Evolutionary conservation across 2,797 vertebrate species (phyloP).

Genomic region (Delichon dasypus): DNA sequence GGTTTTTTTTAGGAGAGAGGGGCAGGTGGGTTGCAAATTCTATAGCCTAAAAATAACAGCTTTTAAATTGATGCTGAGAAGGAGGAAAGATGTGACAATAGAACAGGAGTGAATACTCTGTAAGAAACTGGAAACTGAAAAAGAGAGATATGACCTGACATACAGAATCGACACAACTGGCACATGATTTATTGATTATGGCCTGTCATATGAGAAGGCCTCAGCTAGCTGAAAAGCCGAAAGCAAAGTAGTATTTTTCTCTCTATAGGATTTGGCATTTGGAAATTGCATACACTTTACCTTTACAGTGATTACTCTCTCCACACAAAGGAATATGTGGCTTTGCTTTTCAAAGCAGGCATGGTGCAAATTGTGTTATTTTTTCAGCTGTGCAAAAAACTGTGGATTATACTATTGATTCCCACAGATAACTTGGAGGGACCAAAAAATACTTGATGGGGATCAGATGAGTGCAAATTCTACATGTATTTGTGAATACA

Average conservation of each 20-base stretch:
- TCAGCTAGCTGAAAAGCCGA: slow-evolving; percentile 29
- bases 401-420: neutral
- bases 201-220: slow-evolving; percentile 38
- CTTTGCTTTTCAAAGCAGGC: slow-evolving; percentile 15
- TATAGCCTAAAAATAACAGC: slow-evolving; percentile 47
- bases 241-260: slow-evolving; percentile 48
- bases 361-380: neutral
- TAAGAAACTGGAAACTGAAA: slow-evolving; percentile 39
- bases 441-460: neutral
- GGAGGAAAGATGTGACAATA: slow-evolving; percentile 21
- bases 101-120: slow-evolving; percentile 12
- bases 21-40: neutral
- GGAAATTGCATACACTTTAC: slow-evolving; percentile 53
- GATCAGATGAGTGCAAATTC: neutral
- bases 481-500: neutral
- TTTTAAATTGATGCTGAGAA: neutral
- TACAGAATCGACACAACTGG: slow-evolving; percentile 38
- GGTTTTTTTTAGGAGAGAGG: neutral
- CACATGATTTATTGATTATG: slow-evolving; percentile 64
- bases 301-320: slow-evolving; percentile 27
- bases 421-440: neutral
- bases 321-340: slow-evolving; percentile 2
- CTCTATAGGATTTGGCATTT: slow-evolving; percentile 45
- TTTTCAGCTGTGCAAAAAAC: slow-evolving; percentile 15
- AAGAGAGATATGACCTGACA: slow-evolving; percentile 22